Evolutionary conservation across 2,888 invertebrate genomes (phyloP), one percentile per base, ranked within the genome.

Genomic region (Cerceris ruficornis): DNA sequence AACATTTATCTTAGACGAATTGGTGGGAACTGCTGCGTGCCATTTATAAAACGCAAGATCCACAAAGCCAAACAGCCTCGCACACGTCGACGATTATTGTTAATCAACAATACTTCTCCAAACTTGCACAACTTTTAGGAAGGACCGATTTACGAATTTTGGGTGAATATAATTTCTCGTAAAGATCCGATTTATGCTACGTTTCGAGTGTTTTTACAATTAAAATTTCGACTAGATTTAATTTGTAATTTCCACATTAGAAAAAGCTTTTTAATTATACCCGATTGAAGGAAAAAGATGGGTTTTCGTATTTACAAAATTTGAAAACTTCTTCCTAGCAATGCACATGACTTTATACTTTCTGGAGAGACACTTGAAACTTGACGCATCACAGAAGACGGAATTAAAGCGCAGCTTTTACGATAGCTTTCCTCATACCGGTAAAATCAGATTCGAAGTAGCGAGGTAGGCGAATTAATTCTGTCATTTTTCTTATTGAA

Each of bases 271-370:
- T 7, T 17, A 9, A 15, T 55, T 57, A 57, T 6, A 4, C 11
- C 6, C 11, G 17, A 5, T 17, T 9, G 15, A 11, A 54, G 28
- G 42, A 41, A 41, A n/a, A 41, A 9, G n/a, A 9, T 6, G 39
- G n/a, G 13, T 39, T 42, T 6, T 39, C n/a, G 52, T 13, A 6
- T 52, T 52, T 50, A n/a, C n/a, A n/a, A n/a, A n/a, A n/a, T n/a
- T n/a, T n/a, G n/a, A n/a, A n/a, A n/a, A n/a, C n/a, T n/a, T n/a
- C 14, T 14, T 15, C 17, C 0, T 41, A 60, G 60, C 15, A 6
- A 60, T 8, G 13, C 60, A 60, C 46, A 43, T 60, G n/a, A n/a
- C 42, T 41, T 11, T 60, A 1, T 60, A 42, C 14, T 60, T 60
- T 15, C 2, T 28, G 15, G 60, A 60, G 14, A 42, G 60, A 43